Evolutionary conservation across 2,888 invertebrate genomes (phyloP).

Genomic region (Agrochola macilenta): DNA sequence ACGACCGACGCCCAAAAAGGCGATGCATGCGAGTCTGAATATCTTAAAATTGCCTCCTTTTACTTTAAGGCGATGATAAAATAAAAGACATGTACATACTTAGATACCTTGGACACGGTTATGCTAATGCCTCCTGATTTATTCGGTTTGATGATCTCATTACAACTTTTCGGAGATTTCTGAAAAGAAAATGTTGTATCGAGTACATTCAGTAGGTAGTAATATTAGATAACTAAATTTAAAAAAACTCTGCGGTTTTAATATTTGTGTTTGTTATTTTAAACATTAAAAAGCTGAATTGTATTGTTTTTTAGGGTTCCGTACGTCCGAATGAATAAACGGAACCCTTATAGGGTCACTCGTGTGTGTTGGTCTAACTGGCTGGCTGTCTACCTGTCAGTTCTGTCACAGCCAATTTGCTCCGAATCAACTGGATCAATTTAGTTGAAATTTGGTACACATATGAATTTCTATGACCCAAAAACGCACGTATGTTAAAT

Average conservation of each 20-base stretch:
- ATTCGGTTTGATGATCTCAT: slow-evolving; percentile 56
- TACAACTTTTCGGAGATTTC: slow-evolving; percentile 72
- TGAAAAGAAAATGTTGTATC: slow-evolving; percentile 63
- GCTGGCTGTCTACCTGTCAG: too few species aligned
- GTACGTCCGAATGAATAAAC: too few species aligned
- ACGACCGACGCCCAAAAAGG: neutral
- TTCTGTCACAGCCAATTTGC: too few species aligned
- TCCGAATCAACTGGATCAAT: too few species aligned
- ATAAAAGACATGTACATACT: slow-evolving; percentile 1
- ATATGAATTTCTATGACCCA: too few species aligned
- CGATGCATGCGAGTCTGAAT: neutral
- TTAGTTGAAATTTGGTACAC: too few species aligned
- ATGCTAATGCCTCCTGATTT: slow-evolving; percentile 78
- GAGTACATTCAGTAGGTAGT: neutral
- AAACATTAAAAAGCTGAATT: too few species aligned
- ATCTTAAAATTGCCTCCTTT: neutral
- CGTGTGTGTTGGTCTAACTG: too few species aligned
- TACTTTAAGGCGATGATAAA: neutral
- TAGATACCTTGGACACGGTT: slow-evolving; percentile 76
- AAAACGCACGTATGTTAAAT: too few species aligned
- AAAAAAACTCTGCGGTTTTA: neutral
- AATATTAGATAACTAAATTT: neutral
- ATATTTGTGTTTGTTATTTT: neutral
- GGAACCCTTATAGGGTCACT: too few species aligned
- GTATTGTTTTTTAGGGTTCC: too few species aligned